A percentile compares a stretch with the other conserved stretches of the same genome.
These are phyloP conservation scores for Hestina assimilis DNA, from an alignment of 1,140 invertebrate genomes.

Conservation along the genomic window DNA sequence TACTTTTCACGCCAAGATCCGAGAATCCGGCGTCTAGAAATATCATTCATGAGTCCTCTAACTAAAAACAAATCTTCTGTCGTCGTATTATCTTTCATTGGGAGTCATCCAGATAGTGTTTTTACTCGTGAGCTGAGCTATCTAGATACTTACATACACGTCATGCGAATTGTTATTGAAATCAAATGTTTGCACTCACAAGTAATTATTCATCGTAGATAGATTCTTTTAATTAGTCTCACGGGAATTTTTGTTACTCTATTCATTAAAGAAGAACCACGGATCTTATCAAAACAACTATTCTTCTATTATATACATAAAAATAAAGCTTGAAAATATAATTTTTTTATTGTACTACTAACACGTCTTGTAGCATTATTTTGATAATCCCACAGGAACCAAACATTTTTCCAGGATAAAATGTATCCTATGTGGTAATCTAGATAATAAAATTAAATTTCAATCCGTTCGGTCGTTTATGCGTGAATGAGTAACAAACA, in stretches of 20 bases:
- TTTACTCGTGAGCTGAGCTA: neutral
- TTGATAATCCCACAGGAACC: too few relatives aligned
- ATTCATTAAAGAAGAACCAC: too few relatives aligned
- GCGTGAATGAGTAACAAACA: too few relatives aligned
- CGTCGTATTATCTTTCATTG: slow-evolving; percentile 22
- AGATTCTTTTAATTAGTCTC: slow-evolving; percentile 34
- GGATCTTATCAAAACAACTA: too few relatives aligned
- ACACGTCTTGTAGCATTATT: too few relatives aligned
- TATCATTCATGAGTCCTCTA: slow-evolving; percentile 23
- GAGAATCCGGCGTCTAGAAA: slow-evolving; percentile 35
- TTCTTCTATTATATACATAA: too few relatives aligned
- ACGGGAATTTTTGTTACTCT: slow-evolving; percentile 35
- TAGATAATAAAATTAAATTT: too few relatives aligned
- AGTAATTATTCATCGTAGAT: slow-evolving; percentile 36
- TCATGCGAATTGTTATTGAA: slow-evolving; percentile 38
- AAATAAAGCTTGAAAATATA: too few relatives aligned
- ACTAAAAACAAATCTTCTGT: slow-evolving; percentile 31
- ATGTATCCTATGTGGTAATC: too few relatives aligned
- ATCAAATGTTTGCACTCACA: slow-evolving; percentile 37
- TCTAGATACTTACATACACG: slow-evolving; percentile 6
- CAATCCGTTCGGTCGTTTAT: too few relatives aligned
- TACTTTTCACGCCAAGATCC: slow-evolving; percentile 43
- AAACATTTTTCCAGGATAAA: too few relatives aligned
- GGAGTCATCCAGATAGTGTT: slow-evolving; percentile 14
- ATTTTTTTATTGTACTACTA: too few relatives aligned